phyloP scores from a whole-genome alignment of 2,113 vertebrate species.

The Myiopsitta monachus region DNA sequence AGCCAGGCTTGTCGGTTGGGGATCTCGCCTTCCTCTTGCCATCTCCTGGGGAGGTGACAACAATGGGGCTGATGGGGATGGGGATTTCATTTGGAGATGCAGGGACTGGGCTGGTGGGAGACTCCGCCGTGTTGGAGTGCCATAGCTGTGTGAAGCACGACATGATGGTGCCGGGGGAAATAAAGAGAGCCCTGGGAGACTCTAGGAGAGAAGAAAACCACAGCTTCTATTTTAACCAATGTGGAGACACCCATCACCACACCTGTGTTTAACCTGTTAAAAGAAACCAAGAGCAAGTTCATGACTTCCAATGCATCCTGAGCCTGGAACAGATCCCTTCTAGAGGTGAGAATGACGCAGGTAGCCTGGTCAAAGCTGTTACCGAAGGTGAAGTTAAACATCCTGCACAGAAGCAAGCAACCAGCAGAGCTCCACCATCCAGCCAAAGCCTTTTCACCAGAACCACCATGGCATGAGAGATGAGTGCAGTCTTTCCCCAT shows the following conservation, averaged over 20 bases:
- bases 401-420: neutral
- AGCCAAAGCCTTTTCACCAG: conserved; percentile 14
- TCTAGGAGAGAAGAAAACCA: neutral
- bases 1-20: neutral
- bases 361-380: neutral
- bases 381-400: neutral
- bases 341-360: neutral
- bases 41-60: neutral
- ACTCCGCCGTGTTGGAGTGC: conserved; percentile 17
- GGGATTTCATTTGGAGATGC: neutral
- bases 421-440: neutral
- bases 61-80: conserved; percentile 45
- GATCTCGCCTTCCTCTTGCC: neutral
- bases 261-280: neutral
- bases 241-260: neutral
- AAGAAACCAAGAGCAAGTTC: neutral
- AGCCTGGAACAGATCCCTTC: neutral
- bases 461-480: neutral
- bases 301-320: neutral
- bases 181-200: neutral
- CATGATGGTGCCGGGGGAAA: conserved; percentile 55
- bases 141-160: conserved; percentile 57
- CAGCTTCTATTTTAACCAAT: neutral
- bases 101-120: conserved; percentile 10
- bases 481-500: neutral